phyloP scores from a whole-genome alignment of 1,140 invertebrate species.

The Vollenhovia emeryi region DNA sequence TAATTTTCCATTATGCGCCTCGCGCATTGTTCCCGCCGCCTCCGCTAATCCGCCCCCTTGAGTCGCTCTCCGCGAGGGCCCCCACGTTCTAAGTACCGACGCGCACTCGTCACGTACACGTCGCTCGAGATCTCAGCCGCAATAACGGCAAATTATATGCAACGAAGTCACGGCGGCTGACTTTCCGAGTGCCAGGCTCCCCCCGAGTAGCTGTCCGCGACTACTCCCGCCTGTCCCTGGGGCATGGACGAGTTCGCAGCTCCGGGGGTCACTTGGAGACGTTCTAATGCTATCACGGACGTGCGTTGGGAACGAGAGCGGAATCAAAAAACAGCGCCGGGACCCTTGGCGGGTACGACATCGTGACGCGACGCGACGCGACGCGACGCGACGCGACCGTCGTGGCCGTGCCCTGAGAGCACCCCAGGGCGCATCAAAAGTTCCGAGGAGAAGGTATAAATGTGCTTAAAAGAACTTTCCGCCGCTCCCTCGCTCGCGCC shows the following conservation, averaged over 20 bases:
- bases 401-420: conserved; percentile 59
- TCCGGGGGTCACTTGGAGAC: conserved; percentile 20
- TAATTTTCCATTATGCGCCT: conserved; percentile 47
- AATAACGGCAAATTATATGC: conserved; percentile 59
- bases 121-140: conserved; percentile 27
- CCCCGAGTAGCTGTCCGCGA: neutral
- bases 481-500: neutral
- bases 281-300: conserved; percentile 50
- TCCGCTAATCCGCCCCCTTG: neutral
- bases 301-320: conserved; percentile 28
- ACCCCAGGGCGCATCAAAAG: conserved; percentile 71
- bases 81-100: conserved; percentile 10
- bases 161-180: conserved; percentile 63
- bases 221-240: neutral
- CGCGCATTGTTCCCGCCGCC: neutral
- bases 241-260: neutral
- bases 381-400: conserved; percentile 32
- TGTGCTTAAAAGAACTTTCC: conserved; percentile 71
- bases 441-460: conserved; percentile 71
- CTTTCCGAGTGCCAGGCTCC: conserved; percentile 44
- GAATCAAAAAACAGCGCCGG: conserved; percentile 45
- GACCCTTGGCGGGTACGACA: conserved; percentile 24
- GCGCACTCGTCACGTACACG: conserved; percentile 17
- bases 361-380: conserved; percentile 30
- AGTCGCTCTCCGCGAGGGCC: no score